Percentiles rank a stretch among this genome's conserved stretches.
phyloP scores from a whole-genome alignment of 1,140 invertebrate genomes.

The Probaryconus sp. region DNA sequence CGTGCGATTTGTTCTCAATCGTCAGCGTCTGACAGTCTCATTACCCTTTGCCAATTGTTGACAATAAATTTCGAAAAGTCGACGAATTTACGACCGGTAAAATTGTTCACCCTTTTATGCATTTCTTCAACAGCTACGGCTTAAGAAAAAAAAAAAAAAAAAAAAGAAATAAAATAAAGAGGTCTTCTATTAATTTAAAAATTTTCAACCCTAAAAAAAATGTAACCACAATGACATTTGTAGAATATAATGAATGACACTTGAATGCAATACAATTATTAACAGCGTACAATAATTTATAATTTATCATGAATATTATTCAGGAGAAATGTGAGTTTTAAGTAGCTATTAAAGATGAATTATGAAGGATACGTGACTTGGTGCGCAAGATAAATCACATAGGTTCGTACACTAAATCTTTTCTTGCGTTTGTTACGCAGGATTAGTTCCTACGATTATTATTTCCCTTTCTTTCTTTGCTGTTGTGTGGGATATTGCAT shows the following conservation, averaged over 20 bases:
- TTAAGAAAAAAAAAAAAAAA: too few relatives aligned
- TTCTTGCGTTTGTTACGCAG: constrained; percentile 30
- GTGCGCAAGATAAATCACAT: constrained; percentile 28
- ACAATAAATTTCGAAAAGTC: too few relatives aligned
- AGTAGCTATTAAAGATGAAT: constrained; percentile 15
- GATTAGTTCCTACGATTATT: constrained; percentile 28
- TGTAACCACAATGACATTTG: too few relatives aligned
- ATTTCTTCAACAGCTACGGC: too few relatives aligned
- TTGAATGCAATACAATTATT: too few relatives aligned
- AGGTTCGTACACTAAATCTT: constrained; percentile 30
- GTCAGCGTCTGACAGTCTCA: constrained; percentile 43
- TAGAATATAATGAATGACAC: too few relatives aligned
- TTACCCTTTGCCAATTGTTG: constrained; percentile 49
- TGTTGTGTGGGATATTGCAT: constrained; percentile 3
- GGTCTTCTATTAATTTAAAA: too few relatives aligned
- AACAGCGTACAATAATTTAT: too few relatives aligned
- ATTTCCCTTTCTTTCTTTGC: constrained; percentile 4
- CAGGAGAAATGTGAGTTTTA: constrained; percentile 10
- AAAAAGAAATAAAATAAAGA: too few relatives aligned
- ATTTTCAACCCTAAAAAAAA: too few relatives aligned
- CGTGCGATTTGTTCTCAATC: neutral
- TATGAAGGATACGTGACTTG: constrained; percentile 33
- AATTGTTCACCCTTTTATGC: too few relatives aligned
- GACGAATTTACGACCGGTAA: too few relatives aligned
- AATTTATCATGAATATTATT: constrained; percentile 15